A percentile compares a stretch with the other conserved stretches of the same genome.
These are phyloP conservation scores for Drosophila repleta DNA, from an alignment of 1,140 invertebrate genomes.

Conservation along the genomic window DNA sequence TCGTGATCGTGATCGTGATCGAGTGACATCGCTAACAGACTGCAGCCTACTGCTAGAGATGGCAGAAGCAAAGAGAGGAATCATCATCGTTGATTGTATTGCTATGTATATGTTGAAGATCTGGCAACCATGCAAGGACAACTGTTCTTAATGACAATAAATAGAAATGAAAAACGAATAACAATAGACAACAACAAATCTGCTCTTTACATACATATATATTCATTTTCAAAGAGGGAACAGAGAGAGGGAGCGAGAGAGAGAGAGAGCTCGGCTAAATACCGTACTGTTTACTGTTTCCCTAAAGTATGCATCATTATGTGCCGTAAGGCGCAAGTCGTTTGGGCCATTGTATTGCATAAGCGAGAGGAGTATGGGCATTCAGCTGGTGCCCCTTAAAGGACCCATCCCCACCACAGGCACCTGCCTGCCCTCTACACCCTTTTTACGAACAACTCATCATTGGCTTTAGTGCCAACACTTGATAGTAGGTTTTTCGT, in stretches of 20 bases:
- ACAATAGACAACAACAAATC: not conserved
- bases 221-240: no score
- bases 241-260: no score
- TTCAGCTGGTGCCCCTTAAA: not conserved
- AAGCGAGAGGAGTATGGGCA: constrained; percentile 38
- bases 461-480: constrained; percentile 41
- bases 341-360: constrained; percentile 41
- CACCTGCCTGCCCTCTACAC: not conserved
- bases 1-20: constrained; percentile 2
- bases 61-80: no score
- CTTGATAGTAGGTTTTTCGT: not conserved
- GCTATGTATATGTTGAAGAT: no score
- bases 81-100: no score
- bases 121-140: no score
- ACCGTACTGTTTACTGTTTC: not conserved
- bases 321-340: not conserved
- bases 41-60: no score
- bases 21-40: constrained; percentile 15
- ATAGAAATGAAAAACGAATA: no score
- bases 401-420: not conserved
- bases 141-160: no score
- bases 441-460: constrained; percentile 24
- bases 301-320: constrained; percentile 50
- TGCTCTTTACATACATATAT: no score
- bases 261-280: no score